Base-by-base conservation (phyloP, 2,888 invertebrate species). In the Matsumyia berberina region DNA sequence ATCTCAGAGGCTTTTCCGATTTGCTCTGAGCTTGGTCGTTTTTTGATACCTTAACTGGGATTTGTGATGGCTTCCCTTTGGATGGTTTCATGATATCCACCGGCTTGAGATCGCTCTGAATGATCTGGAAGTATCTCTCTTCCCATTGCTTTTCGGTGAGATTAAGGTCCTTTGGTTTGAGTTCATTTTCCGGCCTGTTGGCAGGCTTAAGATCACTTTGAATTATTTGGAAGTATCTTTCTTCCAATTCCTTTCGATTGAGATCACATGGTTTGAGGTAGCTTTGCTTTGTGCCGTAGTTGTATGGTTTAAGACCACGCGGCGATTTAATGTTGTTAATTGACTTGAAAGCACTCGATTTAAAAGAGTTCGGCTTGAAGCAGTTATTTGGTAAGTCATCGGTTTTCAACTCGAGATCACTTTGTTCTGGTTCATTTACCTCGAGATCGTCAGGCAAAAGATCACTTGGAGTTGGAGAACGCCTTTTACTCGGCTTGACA, bases 51-150 rank as follows among this genome's bases (percentile, higher is more conserved):
- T 51, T 51, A 2, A 29, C 12, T 0, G 66, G 66, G 5, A 39
- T 51, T 29, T 19, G 51, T 0, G 8, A 31, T 39, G 24, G 17
- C 8, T 35, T 49, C 1, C 2, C 6, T 12, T 55, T 76, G 0
- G 39, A 6, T 44, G 64, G 35, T n/a, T n/a, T n/a, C n/a, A n/a
- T n/a, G n/a, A n/a, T n/a, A n/a, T n/a, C n/a, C 12, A 11, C 46
- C 0, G 51, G 37, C 1, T 24, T 51, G 3, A 15, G 39, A 57
- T 70, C 70, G 35, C 12, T 60, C 37, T 51, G 51, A 0, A 76
- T 62, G 1, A 80, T 67, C 15, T 76, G 24, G 12, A 80, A 76
- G 19, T 80, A 80, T 24, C 69, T 46, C 0, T 24, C 39, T 19
- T 80, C 80, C 74, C 66, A 67, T 33, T 76, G 53, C 1, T 69